phyloP scores from a whole-genome alignment of 2,797 vertebrate genomes.

The Vireo griseus region DNA sequence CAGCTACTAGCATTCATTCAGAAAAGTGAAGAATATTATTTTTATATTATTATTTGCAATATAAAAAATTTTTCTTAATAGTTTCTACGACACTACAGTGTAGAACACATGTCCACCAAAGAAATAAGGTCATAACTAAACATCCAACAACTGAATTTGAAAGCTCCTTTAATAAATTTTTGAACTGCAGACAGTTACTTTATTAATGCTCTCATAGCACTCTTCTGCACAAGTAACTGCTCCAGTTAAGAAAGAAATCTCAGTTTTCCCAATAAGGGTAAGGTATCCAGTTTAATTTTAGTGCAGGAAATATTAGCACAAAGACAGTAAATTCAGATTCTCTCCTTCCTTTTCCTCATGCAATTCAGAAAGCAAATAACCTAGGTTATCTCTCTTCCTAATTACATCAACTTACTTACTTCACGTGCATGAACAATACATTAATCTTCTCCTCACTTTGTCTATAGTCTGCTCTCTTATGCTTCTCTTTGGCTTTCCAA shows the following conservation, averaged over 20 bases:
- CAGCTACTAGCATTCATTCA: not conserved
- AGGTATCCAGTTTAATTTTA: not conserved
- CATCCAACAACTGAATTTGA: not conserved
- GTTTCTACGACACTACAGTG: not conserved
- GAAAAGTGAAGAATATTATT: not conserved
- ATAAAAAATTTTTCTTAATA: not conserved
- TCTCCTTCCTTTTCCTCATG: not conserved
- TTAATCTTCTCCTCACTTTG: not conserved
- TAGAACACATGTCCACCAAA: not conserved
- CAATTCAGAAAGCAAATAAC: not conserved
- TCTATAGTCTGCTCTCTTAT: not conserved
- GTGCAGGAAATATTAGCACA: not conserved
- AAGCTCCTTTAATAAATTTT: not conserved
- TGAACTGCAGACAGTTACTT: not conserved
- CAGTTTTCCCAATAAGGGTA: not conserved
- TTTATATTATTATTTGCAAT: not conserved
- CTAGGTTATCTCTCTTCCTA: not conserved
- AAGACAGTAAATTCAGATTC: not conserved
- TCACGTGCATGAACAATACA: not conserved
- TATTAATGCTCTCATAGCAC: not conserved
- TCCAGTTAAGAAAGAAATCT: not conserved
- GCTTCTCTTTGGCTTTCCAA: not conserved
- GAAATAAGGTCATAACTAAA: not conserved
- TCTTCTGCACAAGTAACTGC: not conserved
- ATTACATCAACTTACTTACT: not conserved